Conservation (phyloP, 2,797 vertebrate species). For the Coregonus ussuriensis region DNA sequence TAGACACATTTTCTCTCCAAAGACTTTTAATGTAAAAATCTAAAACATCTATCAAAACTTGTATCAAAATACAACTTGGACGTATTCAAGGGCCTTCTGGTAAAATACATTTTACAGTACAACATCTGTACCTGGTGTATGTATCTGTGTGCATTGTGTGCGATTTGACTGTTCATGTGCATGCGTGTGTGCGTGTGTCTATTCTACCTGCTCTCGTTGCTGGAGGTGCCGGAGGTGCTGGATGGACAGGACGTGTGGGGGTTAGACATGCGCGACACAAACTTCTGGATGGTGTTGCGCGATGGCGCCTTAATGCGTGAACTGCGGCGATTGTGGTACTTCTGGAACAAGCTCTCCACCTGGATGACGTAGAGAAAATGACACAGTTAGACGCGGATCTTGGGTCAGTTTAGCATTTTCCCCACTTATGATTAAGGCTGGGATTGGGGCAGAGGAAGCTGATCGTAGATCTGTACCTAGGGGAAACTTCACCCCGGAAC, state of each 20-base stretch:
- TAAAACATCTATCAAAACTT: too few relatives aligned
- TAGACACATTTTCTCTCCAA: too few relatives aligned
- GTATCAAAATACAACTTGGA: neutral
- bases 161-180: too few relatives aligned
- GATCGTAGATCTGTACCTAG: too few relatives aligned
- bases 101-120: neutral
- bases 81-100: neutral
- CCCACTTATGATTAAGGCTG: neutral
- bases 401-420: neutral
- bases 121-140: neutral
- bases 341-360: conserved; percentile 94
- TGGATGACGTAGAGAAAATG: conserved; percentile 37
- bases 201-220: conserved; percentile 87
- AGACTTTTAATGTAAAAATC: too few relatives aligned
- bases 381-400: neutral
- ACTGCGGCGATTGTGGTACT: conserved; percentile 90
- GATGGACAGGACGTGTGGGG: conserved; percentile 85
- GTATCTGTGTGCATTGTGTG: neutral
- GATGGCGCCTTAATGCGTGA: conserved; percentile 91
- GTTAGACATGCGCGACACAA: conserved; percentile 90
- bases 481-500: too few relatives aligned
- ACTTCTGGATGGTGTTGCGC: conserved; percentile 92
- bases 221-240: conserved; percentile 81
- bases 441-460: too few relatives aligned
- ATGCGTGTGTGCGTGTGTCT: too few relatives aligned